Base-by-base conservation (phyloP, 2,113 vertebrate species). In the Salminus brasiliensis region DNA sequence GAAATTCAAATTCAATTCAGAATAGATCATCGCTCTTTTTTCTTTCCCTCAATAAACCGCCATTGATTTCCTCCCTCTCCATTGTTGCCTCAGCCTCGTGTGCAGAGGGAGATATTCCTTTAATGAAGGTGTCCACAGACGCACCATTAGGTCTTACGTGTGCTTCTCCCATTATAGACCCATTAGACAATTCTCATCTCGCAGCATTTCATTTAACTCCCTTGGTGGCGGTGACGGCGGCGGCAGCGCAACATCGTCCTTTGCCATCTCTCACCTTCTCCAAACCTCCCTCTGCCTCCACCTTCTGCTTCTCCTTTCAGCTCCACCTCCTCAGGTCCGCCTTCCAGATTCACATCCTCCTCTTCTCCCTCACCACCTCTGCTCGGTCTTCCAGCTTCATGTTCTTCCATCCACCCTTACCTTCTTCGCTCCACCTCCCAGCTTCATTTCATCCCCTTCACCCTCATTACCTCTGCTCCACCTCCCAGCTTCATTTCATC, bases 1-100 rank as follows among this genome's bases (percentile, higher is more conserved):
- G 27, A 10, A 60, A 60, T 60, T 81, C 43, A 85, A 84, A 88
- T 86, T 84, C 73, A 86, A 72, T 88, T 85, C 76, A 23, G 68
- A 0, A 79, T 21, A 41, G 5, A 81, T 85, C 83, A 73, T 76
- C 69, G 70, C 65, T 81, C 60, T 76, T 67, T 65, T 16, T 29
- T 66, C 30, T 81, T 52, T 43, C 55, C 12, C 23, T 39, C 27
- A 67, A 53, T 63, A 79, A 79, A 72, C 72, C 55, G 36, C 68
- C 78, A 59, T 75, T 32, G 72, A 69, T 65, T 81, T 70, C 34
- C 66, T 39, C 73, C 23, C 12, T 30, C 45, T 53, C 74, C 27
- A 68, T 68, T 74, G 77, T 80, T 59, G 62, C 78, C 34, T 13
- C 7, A 29, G 5, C 29, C 43, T 41, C 39, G 59, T 72, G 55